A percentile compares a stretch with the other conserved stretches of the same genome.
Evolutionary conservation across 2,888 invertebrate genomes (phyloP).

Genomic region (Tipula unca): DNA sequence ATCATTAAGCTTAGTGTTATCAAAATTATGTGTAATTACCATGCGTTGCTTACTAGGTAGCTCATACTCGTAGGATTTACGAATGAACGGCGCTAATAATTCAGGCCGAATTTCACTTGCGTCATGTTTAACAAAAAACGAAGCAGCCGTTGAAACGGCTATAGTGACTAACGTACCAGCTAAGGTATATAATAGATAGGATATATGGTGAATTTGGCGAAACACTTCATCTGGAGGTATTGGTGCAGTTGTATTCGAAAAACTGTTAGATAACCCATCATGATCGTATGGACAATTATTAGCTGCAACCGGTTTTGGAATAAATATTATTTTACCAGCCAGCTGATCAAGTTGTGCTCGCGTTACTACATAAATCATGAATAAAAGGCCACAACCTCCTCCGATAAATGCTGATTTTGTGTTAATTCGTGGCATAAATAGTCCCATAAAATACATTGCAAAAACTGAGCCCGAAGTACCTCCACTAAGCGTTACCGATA

Average conservation of each 20-base stretch:
- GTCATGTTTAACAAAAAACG: background rate
- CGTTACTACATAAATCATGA: conserved; percentile 59
- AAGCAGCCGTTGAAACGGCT: background rate
- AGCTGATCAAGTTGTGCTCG: conserved; percentile 50
- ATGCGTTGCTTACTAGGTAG: background rate
- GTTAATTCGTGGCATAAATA: conserved; percentile 56
- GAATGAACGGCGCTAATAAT: background rate
- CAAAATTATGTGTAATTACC: background rate
- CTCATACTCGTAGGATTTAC: background rate
- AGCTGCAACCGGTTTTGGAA: conserved; percentile 46
- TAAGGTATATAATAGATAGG: background rate
- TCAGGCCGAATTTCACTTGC: background rate
- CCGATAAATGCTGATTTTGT: conserved; percentile 58
- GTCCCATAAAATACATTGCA: conserved; percentile 61
- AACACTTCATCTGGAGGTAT: too few species aligned
- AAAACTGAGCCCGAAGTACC: conserved; percentile 49
- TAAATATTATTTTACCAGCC: conserved; percentile 49
- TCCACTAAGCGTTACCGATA: background rate
- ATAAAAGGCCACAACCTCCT: conserved; percentile 52
- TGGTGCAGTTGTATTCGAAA: background rate
- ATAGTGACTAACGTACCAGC: background rate
- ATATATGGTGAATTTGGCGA: background rate
- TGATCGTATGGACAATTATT: conserved; percentile 43
- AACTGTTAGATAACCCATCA: background rate
- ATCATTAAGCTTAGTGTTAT: too few species aligned